Conservation (phyloP, 2,888 invertebrate species). For the Smittia sp. region DNA sequence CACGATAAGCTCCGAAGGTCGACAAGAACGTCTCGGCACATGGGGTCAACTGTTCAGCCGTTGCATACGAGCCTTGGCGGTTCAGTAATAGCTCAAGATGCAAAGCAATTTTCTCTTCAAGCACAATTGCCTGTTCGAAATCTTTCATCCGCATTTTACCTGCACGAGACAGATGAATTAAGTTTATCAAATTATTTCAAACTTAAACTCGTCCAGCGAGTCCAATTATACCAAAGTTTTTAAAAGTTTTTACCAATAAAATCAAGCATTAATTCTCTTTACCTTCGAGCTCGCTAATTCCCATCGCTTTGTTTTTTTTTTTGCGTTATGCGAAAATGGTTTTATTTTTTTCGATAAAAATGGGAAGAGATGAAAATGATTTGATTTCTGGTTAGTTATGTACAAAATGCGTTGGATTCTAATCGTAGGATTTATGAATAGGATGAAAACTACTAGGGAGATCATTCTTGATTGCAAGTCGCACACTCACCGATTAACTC, state of each 20-base stretch:
- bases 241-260: no score
- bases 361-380: slow-evolving; percentile 32
- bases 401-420: background rate
- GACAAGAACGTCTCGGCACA: slow-evolving; percentile 52
- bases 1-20: slow-evolving; percentile 60
- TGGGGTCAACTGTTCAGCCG: slow-evolving; percentile 43
- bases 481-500: slow-evolving; percentile 70
- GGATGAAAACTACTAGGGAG: background rate
- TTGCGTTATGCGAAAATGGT: slow-evolving; percentile 13
- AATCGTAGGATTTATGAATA: background rate
- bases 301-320: slow-evolving; percentile 45
- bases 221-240: no score
- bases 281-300: slow-evolving; percentile 48
- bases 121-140: slow-evolving; percentile 75
- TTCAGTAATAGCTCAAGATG: slow-evolving; percentile 71
- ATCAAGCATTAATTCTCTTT: slow-evolving; percentile 42
- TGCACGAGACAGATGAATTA: slow-evolving; percentile 51
- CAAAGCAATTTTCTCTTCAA: slow-evolving; percentile 86
- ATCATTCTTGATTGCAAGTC: slow-evolving; percentile 4
- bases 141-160: slow-evolving; percentile 85
- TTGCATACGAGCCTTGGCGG: slow-evolving; percentile 55
- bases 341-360: slow-evolving; percentile 5
- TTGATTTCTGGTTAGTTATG: slow-evolving; percentile 14
- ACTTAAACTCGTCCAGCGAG: background rate
- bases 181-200: background rate